Evolutionary conservation across 2,797 vertebrate genomes (phyloP), one percentile per base, ranked within the genome.

Genomic region (Anomalospiza imberbis): DNA sequence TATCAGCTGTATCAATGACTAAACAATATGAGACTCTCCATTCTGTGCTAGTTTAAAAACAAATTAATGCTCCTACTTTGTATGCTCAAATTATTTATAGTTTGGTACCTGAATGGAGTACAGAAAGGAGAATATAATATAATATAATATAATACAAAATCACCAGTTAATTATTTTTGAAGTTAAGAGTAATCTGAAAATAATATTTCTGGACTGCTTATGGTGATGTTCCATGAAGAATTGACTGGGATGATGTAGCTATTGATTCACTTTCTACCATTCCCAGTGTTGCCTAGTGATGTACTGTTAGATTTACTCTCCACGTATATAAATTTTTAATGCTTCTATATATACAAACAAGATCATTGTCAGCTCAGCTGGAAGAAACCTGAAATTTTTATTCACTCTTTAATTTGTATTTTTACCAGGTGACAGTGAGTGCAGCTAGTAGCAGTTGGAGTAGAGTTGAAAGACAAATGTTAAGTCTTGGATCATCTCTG

Each of bases 331-430:
- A 76, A 22, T 91, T 91, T 92, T 91, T 91, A 89, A 84, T 86
- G 55, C 66, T 86, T 62, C 40, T 86, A 4, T 76, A 53, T 95
- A 47, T 71, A 78, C 51, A 70, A 44, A 68, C 25, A 58, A 85
- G 68, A 72, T 75, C 44, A 28, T 42, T 72, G 29, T 73, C 51
- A 91, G 20, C 51, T 86, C 62, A 75, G 18, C 57, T 86, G 76
- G 65, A 60, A 88, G 55, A 88, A 51, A 19, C 86, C 65, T 61
- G 53, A 76, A 80, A 60, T 81, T 94, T 91, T 91, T 88, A 73
- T 81, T 92, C 47, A 71, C 22, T 61, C 58, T 85, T 92, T 66
- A 94, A 73, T 96, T 91, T 91, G 36, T 94, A n/a, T 73, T 45
- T 72, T 95, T 86, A 73, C 67, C 36, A 88, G 63, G 72, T 93